Evolutionary conservation across 2,888 invertebrate genomes (phyloP).

Genomic region (Keiferia lycopersicella): DNA sequence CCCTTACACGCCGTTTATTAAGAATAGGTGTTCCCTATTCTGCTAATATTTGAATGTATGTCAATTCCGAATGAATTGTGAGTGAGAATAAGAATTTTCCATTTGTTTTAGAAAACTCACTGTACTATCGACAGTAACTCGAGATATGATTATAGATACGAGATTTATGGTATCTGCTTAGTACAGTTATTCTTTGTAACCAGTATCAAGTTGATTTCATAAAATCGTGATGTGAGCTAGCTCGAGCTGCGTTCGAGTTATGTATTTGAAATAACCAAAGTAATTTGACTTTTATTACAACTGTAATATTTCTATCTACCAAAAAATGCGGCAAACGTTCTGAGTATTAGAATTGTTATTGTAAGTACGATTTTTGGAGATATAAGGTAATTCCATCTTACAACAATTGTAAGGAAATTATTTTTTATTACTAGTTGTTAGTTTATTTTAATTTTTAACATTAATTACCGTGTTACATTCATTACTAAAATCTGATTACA

Average conservation of each 20-base stretch:
- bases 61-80: constrained; percentile 48
- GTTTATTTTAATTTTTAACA: constrained; percentile 43
- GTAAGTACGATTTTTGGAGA: constrained; percentile 30
- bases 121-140: background rate
- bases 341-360: constrained; percentile 26
- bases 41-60: constrained; percentile 45
- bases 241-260: constrained; percentile 5
- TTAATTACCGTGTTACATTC: constrained; percentile 42
- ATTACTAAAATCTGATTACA: constrained; percentile 53
- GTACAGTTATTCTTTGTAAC: too few species aligned
- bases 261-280: constrained; percentile 51
- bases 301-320: constrained; percentile 18
- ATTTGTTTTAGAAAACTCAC: constrained; percentile 31
- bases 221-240: too few species aligned
- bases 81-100: constrained; percentile 45
- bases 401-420: constrained; percentile 41
- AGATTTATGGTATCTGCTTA: too few species aligned
- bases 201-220: too few species aligned
- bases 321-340: constrained; percentile 27
- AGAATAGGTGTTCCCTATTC: constrained; percentile 34
- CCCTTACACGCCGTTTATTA: too few species aligned
- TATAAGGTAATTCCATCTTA: constrained; percentile 41
- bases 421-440: constrained; percentile 43
- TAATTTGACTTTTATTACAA: constrained; percentile 31
- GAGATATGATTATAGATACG: too few species aligned